These are phyloP conservation scores for Chaenogobius annularis DNA, from an alignment of 2,113 vertebrate genomes.

Conservation along the genomic window DNA sequence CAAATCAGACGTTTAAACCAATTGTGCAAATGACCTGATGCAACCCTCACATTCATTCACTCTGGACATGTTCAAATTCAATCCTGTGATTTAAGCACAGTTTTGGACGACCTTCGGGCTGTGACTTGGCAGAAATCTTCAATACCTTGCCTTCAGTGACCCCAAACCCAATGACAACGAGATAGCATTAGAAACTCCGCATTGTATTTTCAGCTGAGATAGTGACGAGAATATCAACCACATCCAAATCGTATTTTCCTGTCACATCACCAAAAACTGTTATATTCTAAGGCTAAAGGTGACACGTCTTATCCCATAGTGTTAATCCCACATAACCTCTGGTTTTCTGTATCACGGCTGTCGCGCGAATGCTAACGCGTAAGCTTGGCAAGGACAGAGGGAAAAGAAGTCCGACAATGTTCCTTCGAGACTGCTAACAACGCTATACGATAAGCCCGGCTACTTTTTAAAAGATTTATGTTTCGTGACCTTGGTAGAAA, in stretches of 20 bases:
- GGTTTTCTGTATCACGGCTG: constrained; percentile 17
- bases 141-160: background rate
- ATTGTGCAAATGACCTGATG: background rate
- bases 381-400: constrained; percentile 9
- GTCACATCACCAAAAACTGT: background rate
- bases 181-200: background rate
- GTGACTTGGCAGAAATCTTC: constrained; percentile 5
- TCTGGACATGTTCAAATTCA: background rate
- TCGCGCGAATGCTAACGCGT: constrained; percentile 22
- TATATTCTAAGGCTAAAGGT: constrained; percentile 24
- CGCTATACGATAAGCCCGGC: constrained; percentile 28
- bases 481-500: constrained; percentile 25
- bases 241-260: background rate
- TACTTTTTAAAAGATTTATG: constrained; percentile 37
- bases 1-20: background rate
- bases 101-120: background rate
- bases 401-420: constrained; percentile 21
- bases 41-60: background rate
- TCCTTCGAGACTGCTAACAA: constrained; percentile 34
- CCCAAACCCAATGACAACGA: background rate
- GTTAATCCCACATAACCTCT: constrained; percentile 25
- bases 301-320: constrained; percentile 21
- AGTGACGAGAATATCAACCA: background rate
- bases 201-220: background rate
- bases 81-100: background rate